Evolutionary conservation across 2,797 vertebrate genomes (phyloP), one percentile per base, ranked within the genome.

Genomic region (Chiloscyllium punctatum): DNA sequence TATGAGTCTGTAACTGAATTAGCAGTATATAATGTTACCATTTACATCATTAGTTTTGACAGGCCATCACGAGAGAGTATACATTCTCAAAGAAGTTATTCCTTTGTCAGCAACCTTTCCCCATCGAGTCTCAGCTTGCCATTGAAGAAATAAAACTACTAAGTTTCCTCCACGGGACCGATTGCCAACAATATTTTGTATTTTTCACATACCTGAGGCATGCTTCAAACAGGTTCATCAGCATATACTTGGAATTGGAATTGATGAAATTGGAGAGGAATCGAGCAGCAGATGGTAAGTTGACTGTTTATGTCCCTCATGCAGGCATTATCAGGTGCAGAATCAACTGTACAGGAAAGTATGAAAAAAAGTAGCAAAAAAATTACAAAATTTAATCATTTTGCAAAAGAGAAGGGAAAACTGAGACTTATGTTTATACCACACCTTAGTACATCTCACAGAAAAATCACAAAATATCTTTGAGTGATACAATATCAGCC

Each of bases 181-280:
- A 16, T 16, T 95, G 69, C 48, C 42, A 72, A 95, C 69, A 74
- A 33, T 27, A 51, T 53, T 95, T 95, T 95, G 94, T 74, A 95
- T 53, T 57, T 95, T 74, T 94, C 94, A 95, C 48, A 42, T 71
- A 95, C 94, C 42, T 95, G 51, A 68, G 74, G 11, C 48, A 18
- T 95, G 71, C 48, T 74, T 95, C 94, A 72, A 95, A 77, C 94
- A 72, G 94, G 94, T 95, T 95, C 77, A 95, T 51, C 94, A 74
- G 94, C 48, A 53, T 13, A 53, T 3, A 53, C 94, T 21, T 77
- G 42, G 37, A 68, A 42, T 92, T 92, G 37, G 90, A 92, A 74
- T 74, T 77, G 42, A 95, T n/a, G 71, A 33, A 94, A 72, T 53
- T 94, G 94, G 71, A 94, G 94, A 95, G 94, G 94, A 77, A 77